A percentile compares a stretch with the other conserved stretches of the same genome.
phyloP scores from a whole-genome alignment of 2,888 invertebrate species.

The Drosophila peninsularis region DNA sequence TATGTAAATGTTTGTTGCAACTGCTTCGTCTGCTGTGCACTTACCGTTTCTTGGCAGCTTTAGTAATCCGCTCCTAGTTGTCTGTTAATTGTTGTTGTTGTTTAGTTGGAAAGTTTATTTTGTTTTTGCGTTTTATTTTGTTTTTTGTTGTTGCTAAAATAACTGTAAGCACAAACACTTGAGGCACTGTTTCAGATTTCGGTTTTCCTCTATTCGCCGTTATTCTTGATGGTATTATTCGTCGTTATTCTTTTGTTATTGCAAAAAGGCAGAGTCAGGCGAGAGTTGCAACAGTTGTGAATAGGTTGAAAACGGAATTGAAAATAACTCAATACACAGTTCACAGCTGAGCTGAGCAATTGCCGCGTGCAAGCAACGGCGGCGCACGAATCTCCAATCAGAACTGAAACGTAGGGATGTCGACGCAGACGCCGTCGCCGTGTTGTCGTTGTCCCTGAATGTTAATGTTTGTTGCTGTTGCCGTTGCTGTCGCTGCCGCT shows the following conservation, averaged over 20 bases:
- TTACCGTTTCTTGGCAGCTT: conserved; percentile 68
- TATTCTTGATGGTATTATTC: conserved; percentile 25
- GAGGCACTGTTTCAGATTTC: conserved; percentile 31
- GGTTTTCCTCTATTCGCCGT: conserved; percentile 20
- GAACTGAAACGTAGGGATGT: conserved; percentile 83
- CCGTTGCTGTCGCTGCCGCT: conserved; percentile 35
- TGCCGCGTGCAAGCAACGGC: conserved; percentile 77
- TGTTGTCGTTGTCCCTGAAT: conserved; percentile 75
- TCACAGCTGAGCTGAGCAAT: conserved; percentile 68
- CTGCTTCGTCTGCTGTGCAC: conserved; percentile 26
- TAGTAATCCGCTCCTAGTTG: conserved; percentile 57
- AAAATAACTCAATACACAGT: conserved; percentile 56
- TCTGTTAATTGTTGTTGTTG: conserved; percentile 7
- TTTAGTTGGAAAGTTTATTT: conserved; percentile 11
- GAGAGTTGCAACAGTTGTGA: conserved; percentile 51
- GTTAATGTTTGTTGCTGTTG: conserved; percentile 58
- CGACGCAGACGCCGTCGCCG: conserved; percentile 71
- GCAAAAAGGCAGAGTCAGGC: conserved; percentile 52
- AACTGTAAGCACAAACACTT: conserved; percentile 54
- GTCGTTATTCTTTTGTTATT: conserved; percentile 39
- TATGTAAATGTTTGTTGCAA: conserved; percentile 5
- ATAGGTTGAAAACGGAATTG: conserved; percentile 52
- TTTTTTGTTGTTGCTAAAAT: conserved; percentile 21
- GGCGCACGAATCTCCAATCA: conserved; percentile 83
- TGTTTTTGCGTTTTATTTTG: not conserved